Percentiles rank a stretch among this genome's conserved stretches.
Evolutionary conservation across 2,113 vertebrate species (phyloP).

Genomic region (Synodontis membranacea): DNA sequence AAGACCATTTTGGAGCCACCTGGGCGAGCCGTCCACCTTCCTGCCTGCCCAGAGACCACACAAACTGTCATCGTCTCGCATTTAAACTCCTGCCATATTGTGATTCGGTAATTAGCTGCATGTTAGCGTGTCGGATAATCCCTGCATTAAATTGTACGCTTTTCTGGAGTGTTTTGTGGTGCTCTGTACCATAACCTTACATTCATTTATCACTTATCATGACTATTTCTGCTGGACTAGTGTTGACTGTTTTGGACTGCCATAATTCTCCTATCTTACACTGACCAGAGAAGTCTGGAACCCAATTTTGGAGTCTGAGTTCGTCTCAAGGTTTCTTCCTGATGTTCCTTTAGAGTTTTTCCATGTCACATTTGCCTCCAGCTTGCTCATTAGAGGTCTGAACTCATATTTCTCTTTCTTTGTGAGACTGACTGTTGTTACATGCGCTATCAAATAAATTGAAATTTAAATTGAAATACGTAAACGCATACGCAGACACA

Average conservation of each 20-base stretch:
- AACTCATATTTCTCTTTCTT: background rate
- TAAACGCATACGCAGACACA: background rate
- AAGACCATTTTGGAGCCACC: background rate
- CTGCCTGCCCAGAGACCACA: background rate
- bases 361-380: background rate
- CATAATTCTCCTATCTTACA: background rate
- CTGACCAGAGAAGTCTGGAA: background rate
- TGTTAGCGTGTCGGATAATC: background rate
- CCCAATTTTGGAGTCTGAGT: background rate
- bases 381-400: background rate
- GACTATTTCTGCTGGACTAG: background rate
- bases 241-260: background rate
- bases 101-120: background rate
- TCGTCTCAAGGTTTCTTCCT: background rate
- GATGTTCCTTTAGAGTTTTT: background rate
- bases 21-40: background rate
- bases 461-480: conserved; percentile 20
- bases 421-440: background rate
- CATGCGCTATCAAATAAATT: background rate
- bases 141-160: background rate
- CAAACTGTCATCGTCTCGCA: background rate
- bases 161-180: background rate
- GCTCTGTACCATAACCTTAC: background rate
- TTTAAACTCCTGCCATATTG: background rate
- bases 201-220: background rate